Conservation (phyloP, 2,888 invertebrate genomes). For the Penaeus monodon region DNA sequence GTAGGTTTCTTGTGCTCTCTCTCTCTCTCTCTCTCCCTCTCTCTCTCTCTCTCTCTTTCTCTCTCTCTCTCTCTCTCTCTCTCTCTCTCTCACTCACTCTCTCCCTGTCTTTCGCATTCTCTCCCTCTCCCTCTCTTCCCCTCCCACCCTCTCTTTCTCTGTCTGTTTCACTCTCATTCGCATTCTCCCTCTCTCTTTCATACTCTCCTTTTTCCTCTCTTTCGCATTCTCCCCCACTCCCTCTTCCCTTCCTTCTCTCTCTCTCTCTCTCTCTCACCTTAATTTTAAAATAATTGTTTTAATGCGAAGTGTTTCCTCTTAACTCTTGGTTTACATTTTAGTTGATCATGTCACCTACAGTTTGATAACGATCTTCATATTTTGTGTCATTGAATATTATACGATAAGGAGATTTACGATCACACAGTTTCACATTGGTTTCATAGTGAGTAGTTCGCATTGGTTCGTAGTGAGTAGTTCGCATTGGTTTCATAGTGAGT, state of each 20-base stretch:
- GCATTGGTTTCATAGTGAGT: no score
- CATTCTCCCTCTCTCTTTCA: no score
- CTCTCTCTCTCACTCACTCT: background rate
- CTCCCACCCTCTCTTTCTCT: no score
- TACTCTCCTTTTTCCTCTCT: background rate
- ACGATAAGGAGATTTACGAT: no score
- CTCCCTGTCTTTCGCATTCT: background rate
- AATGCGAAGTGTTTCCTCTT: background rate
- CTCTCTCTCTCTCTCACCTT: conserved; percentile 1
- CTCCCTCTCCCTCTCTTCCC: background rate
- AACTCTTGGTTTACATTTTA: background rate
- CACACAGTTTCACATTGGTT: no score
- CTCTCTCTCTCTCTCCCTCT: conserved; percentile 2
- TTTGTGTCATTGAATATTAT: no score
- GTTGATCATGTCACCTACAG: no score
- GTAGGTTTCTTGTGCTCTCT: background rate
- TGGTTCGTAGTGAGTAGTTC: no score
- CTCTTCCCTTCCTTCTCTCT: background rate
- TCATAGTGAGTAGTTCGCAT: no score
- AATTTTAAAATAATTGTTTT: background rate
- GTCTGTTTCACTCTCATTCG: no score
- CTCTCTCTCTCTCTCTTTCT: conserved; percentile 13
- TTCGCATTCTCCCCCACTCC: background rate
- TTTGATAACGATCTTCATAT: no score
- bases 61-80: background rate